These are phyloP conservation scores for Poeciliopsis retropinna DNA, from an alignment of 2,113 vertebrate genomes.

Conservation along the genomic window DNA sequence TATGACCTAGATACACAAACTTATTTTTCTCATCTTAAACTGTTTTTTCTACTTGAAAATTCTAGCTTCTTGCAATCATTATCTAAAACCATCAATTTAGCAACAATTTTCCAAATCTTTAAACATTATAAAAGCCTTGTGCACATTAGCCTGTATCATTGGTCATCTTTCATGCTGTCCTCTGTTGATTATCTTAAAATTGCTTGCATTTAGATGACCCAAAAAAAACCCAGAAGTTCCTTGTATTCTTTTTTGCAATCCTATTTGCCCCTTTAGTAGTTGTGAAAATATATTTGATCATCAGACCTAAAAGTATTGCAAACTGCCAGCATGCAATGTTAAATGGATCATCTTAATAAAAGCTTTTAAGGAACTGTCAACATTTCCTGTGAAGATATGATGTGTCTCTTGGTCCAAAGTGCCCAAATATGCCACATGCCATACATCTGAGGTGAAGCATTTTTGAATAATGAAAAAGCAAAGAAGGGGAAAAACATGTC, in stretches of 20 bases:
- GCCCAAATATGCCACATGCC: conserved; percentile 70
- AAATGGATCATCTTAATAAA: conserved; percentile 47
- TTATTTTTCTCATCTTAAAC: neutral
- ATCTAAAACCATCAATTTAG: neutral
- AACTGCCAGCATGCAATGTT: conserved; percentile 38
- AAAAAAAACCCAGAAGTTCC: conserved; percentile 14
- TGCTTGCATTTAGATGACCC: conserved; percentile 12
- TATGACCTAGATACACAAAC: neutral
- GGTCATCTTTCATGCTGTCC: too few relatives aligned
- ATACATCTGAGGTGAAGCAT: conserved; percentile 71
- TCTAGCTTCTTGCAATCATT: neutral
- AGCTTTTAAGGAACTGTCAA: conserved; percentile 69
- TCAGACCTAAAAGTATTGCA: conserved; percentile 66
- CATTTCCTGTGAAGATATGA: conserved; percentile 54
- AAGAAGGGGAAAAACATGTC: conserved; percentile 65
- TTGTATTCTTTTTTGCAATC: neutral
- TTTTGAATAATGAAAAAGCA: conserved; percentile 75
- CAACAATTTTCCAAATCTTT: neutral
- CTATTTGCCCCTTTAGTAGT: conserved; percentile 45
- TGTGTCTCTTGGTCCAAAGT: conserved; percentile 60
- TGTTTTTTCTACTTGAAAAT: neutral
- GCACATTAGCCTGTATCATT: neutral
- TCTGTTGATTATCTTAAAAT: too few relatives aligned
- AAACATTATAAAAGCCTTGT: too few relatives aligned
- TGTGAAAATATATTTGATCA: conserved; percentile 49